These are phyloP conservation scores for Osmerus mordax DNA, from an alignment of 2,113 vertebrate genomes.

Conservation along the genomic window DNA sequence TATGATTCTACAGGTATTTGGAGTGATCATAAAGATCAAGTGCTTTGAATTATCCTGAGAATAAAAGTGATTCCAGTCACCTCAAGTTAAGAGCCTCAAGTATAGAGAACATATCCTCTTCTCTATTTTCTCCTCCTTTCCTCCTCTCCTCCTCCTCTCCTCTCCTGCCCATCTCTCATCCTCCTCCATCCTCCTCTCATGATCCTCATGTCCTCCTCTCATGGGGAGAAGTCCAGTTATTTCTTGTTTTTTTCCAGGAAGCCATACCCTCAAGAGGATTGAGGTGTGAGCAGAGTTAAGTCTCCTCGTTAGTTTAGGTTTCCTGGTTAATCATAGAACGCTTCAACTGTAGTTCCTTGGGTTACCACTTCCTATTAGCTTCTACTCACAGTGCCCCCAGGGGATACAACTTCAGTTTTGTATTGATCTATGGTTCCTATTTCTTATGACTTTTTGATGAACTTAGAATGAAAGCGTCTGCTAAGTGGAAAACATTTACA, in stretches of 20 bases:
- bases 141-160: background rate
- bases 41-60: conserved; percentile 1
- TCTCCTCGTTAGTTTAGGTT: conserved; percentile 57
- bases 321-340: conserved; percentile 37
- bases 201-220: too few relatives aligned
- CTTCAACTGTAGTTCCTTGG: conserved; percentile 10
- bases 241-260: conserved; percentile 28
- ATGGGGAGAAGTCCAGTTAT: conserved; percentile 23
- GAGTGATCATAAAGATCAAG: background rate
- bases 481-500: too few relatives aligned
- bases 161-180: too few relatives aligned
- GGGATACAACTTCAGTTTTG: conserved; percentile 26
- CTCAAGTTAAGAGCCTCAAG: background rate
- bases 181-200: too few relatives aligned
- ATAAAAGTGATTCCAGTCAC: background rate
- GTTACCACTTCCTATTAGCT: background rate
- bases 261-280: conserved; percentile 12
- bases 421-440: conserved; percentile 11
- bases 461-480: too few relatives aligned
- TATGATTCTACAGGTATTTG: background rate
- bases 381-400: background rate
- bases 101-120: conserved; percentile 3
- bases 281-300: conserved; percentile 8
- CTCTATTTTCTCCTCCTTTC: background rate
- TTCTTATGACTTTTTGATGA: too few relatives aligned